A percentile compares a stretch with the other conserved stretches of the same genome.
phyloP scores from a whole-genome alignment of 2,888 invertebrate species.

The Euproctis similis region DNA sequence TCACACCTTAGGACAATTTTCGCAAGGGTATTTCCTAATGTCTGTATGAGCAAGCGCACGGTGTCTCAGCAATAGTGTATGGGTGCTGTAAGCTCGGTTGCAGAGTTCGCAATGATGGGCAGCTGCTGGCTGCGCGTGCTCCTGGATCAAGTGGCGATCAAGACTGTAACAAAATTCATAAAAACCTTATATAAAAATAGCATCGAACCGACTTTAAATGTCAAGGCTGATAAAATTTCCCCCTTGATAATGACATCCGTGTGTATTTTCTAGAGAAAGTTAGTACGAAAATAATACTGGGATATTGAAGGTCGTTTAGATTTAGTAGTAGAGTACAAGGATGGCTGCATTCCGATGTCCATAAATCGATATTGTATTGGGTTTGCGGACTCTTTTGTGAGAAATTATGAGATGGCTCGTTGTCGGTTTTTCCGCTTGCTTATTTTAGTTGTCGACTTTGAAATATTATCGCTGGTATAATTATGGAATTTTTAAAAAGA shows the following conservation, averaged over 20 bases:
- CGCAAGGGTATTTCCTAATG: constrained; percentile 91
- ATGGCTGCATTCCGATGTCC: constrained; percentile 16
- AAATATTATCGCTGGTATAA: no score
- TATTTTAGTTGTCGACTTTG: no score
- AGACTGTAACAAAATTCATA: constrained; percentile 77
- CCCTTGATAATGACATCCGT: constrained; percentile 29
- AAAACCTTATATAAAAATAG: constrained; percentile 24
- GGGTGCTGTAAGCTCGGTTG: constrained; percentile 87
- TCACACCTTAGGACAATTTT: constrained; percentile 90
- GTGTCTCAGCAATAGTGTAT: constrained; percentile 87
- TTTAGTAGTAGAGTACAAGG: constrained; percentile 23
- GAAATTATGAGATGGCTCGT: no score
- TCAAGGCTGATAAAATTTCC: constrained; percentile 29
- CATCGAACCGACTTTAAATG: constrained; percentile 18
- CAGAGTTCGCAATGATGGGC: constrained; percentile 91
- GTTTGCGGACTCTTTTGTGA: constrained; percentile 3
- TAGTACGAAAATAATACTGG: constrained; percentile 15
- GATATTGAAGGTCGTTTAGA: constrained; percentile 29
- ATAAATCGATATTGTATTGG: constrained; percentile 1
- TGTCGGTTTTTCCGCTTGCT: no score
- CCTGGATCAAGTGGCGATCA: constrained; percentile 86
- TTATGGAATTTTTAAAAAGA: no score
- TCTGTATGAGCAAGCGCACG: constrained; percentile 87
- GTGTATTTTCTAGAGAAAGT: constrained; percentile 27
- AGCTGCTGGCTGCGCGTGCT: constrained; percentile 85